phyloP scores from a whole-genome alignment of 2,797 vertebrate genomes.

The Saxicola maurus region DNA sequence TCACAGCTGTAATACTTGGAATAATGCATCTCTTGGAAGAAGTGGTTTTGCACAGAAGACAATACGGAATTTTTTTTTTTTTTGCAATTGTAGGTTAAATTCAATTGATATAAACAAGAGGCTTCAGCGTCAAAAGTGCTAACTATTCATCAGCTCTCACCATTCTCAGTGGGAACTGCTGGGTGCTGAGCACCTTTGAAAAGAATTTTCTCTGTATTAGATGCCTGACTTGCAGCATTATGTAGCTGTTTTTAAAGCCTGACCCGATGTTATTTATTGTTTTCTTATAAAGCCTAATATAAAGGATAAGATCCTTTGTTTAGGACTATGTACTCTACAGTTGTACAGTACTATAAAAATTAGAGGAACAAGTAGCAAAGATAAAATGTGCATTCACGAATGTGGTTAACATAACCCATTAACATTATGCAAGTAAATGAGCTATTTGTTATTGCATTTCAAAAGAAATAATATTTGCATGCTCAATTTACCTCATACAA shows the following conservation, averaged over 20 bases:
- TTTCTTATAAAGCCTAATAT: not conserved
- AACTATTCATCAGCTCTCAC: not conserved
- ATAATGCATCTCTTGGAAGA: not conserved
- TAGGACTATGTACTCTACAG: not conserved
- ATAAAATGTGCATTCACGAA: not conserved
- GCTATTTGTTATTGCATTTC: constrained; percentile 4
- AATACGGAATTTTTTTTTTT: not conserved
- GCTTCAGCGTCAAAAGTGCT: not conserved
- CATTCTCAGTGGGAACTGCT: not conserved
- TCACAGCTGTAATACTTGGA: not conserved
- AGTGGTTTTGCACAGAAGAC: not conserved
- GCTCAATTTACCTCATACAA: not conserved
- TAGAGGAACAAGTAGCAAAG: not conserved
- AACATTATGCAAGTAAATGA: constrained; percentile 11
- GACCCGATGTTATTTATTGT: not conserved
- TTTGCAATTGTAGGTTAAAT: not conserved
- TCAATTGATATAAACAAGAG: not conserved
- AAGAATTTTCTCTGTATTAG: not conserved
- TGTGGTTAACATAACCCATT: constrained; percentile 31
- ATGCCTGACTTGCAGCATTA: not conserved
- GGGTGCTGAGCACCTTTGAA: not conserved
- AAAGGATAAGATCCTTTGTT: not conserved
- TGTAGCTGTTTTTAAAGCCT: not conserved
- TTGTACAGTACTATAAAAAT: not conserved
- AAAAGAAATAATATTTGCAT: constrained; percentile 29